Conservation (phyloP, 2,113 vertebrate species). For the Vireo altiloquus region DNA sequence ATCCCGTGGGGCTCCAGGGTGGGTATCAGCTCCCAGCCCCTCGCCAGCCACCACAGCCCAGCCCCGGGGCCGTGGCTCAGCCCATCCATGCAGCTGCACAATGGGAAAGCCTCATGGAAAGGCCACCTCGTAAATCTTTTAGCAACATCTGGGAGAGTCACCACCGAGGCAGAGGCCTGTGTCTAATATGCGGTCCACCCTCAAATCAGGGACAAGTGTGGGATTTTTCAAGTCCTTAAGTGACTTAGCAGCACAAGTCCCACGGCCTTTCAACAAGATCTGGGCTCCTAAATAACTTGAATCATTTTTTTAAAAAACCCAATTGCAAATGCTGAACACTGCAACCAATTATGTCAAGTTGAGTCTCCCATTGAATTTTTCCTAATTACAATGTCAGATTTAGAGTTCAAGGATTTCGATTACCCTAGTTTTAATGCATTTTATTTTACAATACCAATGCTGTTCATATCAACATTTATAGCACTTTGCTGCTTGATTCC, state of each 20-base stretch:
- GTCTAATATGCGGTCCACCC: conserved; percentile 34
- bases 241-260: conserved; percentile 37
- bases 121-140: neutral
- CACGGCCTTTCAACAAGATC: conserved; percentile 17
- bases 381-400: neutral
- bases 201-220: conserved; percentile 41
- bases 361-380: neutral
- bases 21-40: neutral
- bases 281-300: conserved; percentile 33
- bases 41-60: neutral
- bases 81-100: neutral
- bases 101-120: neutral
- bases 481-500: neutral
- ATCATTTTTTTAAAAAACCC: neutral
- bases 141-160: conserved; percentile 34
- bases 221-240: conserved; percentile 56
- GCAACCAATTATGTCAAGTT: neutral
- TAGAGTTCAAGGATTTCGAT: neutral
- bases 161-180: neutral
- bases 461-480: neutral
- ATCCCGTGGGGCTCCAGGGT: neutral
- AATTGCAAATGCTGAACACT: neutral
- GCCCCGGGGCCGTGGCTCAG: neutral
- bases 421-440: neutral
- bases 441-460: neutral